Base-by-base conservation (phyloP, 2,888 invertebrate genomes). In the Meteorus cinctellus region DNA sequence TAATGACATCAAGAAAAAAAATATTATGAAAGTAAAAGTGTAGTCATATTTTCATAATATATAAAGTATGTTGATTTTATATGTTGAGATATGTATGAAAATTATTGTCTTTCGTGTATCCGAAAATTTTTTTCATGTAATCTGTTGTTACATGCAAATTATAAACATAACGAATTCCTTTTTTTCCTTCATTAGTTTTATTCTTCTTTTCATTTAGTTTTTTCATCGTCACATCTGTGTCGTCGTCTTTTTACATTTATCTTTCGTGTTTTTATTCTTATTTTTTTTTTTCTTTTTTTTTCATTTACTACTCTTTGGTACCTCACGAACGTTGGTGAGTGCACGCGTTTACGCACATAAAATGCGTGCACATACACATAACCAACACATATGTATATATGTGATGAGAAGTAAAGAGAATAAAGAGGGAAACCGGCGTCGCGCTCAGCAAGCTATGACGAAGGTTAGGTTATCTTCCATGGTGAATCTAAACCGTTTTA, bases 401-500 rank as follows among this genome's bases (percentile, higher is more conserved):
- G 55, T 19, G 63, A 65, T 55, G 71, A 72, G 55, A 55, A 19
- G 55, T 60, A 51, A 60, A 76, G 19, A 51, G 27, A 69, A 34
- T 36, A 70, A 59, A 67, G 79, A 77, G 79, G 81, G 77, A 77
- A 84, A 86, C 83, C 86, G 86, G 86, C 87, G 86, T 87, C 85
- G 87, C 81, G 88, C 87, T 88, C 84, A 85, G 87, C 85, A 87
- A 87, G 84, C 87, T 88, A 86, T 87, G 88, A 88, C 88, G 88
- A 87, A 88, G 88, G 87, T 88, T 87, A 87, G 83, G 82, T 85
- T 87, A 88, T 88, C 88, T 87, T 79, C 71, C 79, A 80, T 82
- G 82, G 82, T 82, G 84, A 85, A 88, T 88, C 88, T 87, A 85
- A 86, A 86, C 85, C 60, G 86, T 87, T 87, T 87, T 86, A 86